A percentile compares a stretch with the other conserved stretches of the same genome.
These are phyloP conservation scores for Mya arenaria DNA, from an alignment of 1,140 invertebrate genomes.

Conservation along the genomic window DNA sequence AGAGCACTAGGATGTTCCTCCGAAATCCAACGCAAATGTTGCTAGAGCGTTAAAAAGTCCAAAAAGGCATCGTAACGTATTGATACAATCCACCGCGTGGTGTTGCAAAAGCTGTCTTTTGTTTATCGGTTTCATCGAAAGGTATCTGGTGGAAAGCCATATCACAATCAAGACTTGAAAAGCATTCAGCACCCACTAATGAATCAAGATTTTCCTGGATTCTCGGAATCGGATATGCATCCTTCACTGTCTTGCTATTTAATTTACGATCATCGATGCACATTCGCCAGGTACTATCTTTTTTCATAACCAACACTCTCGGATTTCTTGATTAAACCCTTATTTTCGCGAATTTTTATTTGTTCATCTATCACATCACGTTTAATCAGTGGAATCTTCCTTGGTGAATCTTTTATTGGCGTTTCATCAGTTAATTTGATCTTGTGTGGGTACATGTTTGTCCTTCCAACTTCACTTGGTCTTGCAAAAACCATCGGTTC, in stretches of 20 bases:
- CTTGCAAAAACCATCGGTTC: constrained; percentile 35
- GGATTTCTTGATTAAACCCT: constrained; percentile 39
- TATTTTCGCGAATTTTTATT: background rate
- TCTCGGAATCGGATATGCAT: constrained; percentile 32
- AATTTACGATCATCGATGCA: constrained; percentile 64
- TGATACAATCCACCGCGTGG: constrained; percentile 61
- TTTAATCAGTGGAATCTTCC: constrained; percentile 35
- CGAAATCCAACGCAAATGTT: constrained; percentile 63
- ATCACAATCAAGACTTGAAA: constrained; percentile 36
- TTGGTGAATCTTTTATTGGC: constrained; percentile 25
- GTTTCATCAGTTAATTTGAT: constrained; percentile 19
- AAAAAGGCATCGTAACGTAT: constrained; percentile 67
- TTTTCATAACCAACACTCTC: constrained; percentile 14
- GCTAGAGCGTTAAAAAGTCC: constrained; percentile 69
- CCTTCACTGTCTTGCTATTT: constrained; percentile 30
- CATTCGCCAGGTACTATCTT: constrained; percentile 17
- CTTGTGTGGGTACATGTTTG: background rate
- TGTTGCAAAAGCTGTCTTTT: constrained; percentile 76
- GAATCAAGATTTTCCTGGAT: constrained; percentile 24
- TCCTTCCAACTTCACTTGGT: constrained; percentile 16
- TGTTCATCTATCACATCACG: constrained; percentile 7
- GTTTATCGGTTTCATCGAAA: constrained; percentile 35
- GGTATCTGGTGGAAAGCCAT: constrained; percentile 60
- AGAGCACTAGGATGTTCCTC: constrained; percentile 55
- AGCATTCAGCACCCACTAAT: constrained; percentile 13